Evolutionary conservation across 2,113 vertebrate species (phyloP), one percentile per base, ranked within the genome.

Genomic region (Datnioides undecimradiatus): DNA sequence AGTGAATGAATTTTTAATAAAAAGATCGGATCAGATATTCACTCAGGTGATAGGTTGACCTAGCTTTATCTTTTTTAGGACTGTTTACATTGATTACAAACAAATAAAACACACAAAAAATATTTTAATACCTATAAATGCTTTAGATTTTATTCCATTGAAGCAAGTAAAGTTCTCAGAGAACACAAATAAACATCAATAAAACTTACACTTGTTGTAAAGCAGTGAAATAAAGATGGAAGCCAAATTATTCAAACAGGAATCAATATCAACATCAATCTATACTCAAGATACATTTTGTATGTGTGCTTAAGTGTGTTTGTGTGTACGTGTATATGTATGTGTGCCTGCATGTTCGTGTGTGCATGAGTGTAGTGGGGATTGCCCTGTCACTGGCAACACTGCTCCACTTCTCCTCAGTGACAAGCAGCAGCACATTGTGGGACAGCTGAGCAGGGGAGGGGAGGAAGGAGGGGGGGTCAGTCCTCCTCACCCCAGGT

Each of bases 401-500:
- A 88, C 85, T 90, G 87, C 27, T 92, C 82, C 82, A 82, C 87
- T 92, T 93, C 90, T 94, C 85, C 67, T 88, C 87, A 75, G 83
- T 95, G 97, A 98, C 96, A 95, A 96, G 96, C 93, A 84, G 63
- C 94, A 95, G 96, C 96, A 97, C 94, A 97, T 97, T 98, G 96
- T 93, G 85, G 92, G 95, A 96, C 97, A 98, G 97, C 97, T 98
- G 97, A 91, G 91, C 57, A 23, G 25, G 55, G 71, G 25, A 52
- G 71, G 78, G 83, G 73, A 57, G 74, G 52, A 54, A 54, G 69
- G 76, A 67, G 49, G 57, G 52, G 65, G 74, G 76, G 52, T 81
- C 80, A 79, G 72, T 51, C 69, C 74, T 83, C 66, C 78, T 88
- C 80, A 85, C 80, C 77, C 72, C 82, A 89, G 89, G 90, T 91